Evolutionary conservation across 92 coral and sea anemone species (phyloP), one percentile per base, ranked within the genome.

Genomic region (Pocillopora grandis): DNA sequence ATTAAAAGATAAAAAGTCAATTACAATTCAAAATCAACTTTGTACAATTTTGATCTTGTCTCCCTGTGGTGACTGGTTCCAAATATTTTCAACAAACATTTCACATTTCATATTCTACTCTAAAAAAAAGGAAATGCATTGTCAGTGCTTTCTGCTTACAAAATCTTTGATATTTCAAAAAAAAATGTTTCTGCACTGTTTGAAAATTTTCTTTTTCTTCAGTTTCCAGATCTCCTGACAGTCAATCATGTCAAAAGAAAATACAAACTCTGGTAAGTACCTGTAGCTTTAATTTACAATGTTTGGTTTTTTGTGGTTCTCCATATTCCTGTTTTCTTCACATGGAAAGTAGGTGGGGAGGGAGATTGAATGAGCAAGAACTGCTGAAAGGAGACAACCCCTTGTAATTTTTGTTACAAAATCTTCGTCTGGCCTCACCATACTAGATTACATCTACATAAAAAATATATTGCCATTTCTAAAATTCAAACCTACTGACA

Each of bases 251-350:
- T 76, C 80, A 27, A 27, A 27, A 27, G 27, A 27, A 76, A 76
- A 76, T 60, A 60, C 68, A 60, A 35, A 76, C 80, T 76, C 68
- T 3, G 80, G 80, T 76, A 76, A 76, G 80, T 76, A 76, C 52
- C 55, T 60, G 80, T 76, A 35, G 68, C 80, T 76, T 7, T 60
- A 27, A 9, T 23, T 75, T n/a, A 55, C 10, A 75, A 75, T 75
- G 19, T 20, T 75, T 57, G 9, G 23, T 23, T 23, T 23, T 23
- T 23, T 23, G 23, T 23, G 23, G 23, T 23, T 23, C 23, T 23
- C 23, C 23, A 76, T 12, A 76, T 76, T 76, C 80, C 80, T 76
- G 80, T 59, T 76, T 76, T 59, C 62, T 76, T 59, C 33, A 64
- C 55, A 2, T 23, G 56, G 14, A 59, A 0, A 73, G 60, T 49